phyloP scores from a whole-genome alignment of 2,888 invertebrate genomes.

The Aleiodes alternator region DNA sequence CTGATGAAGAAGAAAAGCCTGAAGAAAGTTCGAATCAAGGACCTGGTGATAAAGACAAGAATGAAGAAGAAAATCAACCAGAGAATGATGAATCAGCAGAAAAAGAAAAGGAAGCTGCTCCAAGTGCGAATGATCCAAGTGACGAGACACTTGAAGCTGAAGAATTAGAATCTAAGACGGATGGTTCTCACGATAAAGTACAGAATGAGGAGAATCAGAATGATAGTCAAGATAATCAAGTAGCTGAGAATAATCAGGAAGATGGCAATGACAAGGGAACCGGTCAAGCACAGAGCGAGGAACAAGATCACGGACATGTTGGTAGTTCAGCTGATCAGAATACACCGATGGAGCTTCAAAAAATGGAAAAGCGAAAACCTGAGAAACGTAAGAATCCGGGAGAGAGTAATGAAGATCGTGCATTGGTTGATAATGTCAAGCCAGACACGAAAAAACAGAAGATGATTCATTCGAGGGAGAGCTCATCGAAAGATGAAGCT shows the following conservation, averaged over 20 bases:
- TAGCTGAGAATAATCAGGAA: constrained; percentile 77
- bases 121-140: constrained; percentile 71
- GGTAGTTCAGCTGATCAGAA: constrained; percentile 73
- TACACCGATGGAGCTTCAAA: constrained; percentile 73
- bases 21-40: constrained; percentile 66
- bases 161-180: constrained; percentile 75
- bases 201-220: constrained; percentile 77
- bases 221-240: constrained; percentile 71
- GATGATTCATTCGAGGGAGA: constrained; percentile 77
- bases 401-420: constrained; percentile 84
- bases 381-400: constrained; percentile 85
- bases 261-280: constrained; percentile 81
- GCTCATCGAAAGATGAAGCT: constrained; percentile 75
- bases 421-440: constrained; percentile 81
- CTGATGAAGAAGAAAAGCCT: constrained; percentile 61
- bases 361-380: constrained; percentile 74
- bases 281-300: constrained; percentile 86
- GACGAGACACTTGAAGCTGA: constrained; percentile 75
- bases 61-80: constrained; percentile 73
- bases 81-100: constrained; percentile 74
- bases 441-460: constrained; percentile 81
- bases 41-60: constrained; percentile 63
- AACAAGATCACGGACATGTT: constrained; percentile 83
- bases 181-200: constrained; percentile 73
- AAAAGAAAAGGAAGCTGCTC: constrained; percentile 64